Conservation (phyloP, 30 jellyfish, hydroid and myxozoan genomes). For the Chrysaora quinquecirrha region DNA sequence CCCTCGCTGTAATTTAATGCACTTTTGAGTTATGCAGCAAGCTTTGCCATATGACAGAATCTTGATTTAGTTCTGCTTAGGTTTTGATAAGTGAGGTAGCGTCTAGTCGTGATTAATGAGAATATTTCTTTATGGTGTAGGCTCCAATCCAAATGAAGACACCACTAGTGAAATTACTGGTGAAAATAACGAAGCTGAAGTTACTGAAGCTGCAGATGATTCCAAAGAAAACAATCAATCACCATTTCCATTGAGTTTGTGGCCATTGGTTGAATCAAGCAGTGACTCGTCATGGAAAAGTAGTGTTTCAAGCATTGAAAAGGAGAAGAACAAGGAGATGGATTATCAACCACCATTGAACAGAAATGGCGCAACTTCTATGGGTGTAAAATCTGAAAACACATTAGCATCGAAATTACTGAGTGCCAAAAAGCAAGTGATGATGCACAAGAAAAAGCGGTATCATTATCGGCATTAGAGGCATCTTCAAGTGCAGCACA, state of each 20-base stretch:
- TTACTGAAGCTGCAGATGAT: not conserved
- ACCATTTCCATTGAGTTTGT: conserved; percentile 58
- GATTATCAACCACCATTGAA: not conserved
- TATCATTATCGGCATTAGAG: conserved; percentile 85
- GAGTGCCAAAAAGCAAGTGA: conserved; percentile 17
- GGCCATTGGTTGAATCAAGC: conserved; percentile 59
- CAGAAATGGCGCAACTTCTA: not conserved
- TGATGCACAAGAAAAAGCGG: conserved; percentile 79
- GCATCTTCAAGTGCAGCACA: conserved; percentile 3
- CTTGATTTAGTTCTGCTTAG: too few relatives aligned
- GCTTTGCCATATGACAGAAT: too few relatives aligned
- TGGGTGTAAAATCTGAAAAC: conserved; percentile 7
- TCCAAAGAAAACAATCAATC: conserved; percentile 9
- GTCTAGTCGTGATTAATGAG: too few relatives aligned
- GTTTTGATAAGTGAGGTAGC: too few relatives aligned
- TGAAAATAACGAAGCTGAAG: not conserved
- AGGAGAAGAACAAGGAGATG: not conserved
- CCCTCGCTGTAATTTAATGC: too few relatives aligned
- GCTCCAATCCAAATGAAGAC: not conserved
- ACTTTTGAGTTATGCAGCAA: too few relatives aligned
- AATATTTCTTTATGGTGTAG: too few relatives aligned
- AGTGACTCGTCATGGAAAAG: conserved; percentile 84
- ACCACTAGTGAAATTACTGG: not conserved
- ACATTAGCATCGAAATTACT: not conserved
- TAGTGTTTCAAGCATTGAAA: not conserved